phyloP scores from a whole-genome alignment of 2,888 invertebrate species.

The Steinernema carpocapsae region DNA sequence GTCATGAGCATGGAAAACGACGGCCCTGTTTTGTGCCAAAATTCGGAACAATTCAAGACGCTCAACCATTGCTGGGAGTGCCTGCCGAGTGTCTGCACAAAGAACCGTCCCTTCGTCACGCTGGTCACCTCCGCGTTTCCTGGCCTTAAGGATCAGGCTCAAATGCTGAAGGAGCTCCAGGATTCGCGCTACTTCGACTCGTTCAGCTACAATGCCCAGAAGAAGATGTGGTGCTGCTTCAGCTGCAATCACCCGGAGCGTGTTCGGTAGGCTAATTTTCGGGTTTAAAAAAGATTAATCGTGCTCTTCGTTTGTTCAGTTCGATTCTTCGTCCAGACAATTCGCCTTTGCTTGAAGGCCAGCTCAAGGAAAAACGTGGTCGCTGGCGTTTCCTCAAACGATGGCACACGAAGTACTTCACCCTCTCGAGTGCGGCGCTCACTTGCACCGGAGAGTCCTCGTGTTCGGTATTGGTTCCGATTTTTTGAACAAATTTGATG shows the following conservation, averaged over 20 bases:
- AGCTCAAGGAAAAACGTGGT: constrained; percentile 88
- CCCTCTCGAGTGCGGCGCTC: constrained; percentile 87
- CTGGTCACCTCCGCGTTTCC: constrained; percentile 93
- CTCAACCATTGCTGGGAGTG: constrained; percentile 90
- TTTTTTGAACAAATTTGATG: too few relatives aligned
- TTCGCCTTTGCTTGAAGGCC: constrained; percentile 73
- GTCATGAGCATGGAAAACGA: constrained; percentile 65
- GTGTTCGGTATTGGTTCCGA: constrained; percentile 10
- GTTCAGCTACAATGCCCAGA: constrained; percentile 79
- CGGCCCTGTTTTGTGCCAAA: constrained; percentile 70
- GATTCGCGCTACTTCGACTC: constrained; percentile 89
- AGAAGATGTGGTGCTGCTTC: constrained; percentile 84
- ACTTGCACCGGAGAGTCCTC: constrained; percentile 75
- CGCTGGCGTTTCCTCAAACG: constrained; percentile 87
- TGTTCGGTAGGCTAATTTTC: constrained; percentile 73
- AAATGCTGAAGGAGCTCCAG: constrained; percentile 82
- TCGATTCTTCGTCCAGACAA: constrained; percentile 25
- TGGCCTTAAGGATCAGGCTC: constrained; percentile 86
- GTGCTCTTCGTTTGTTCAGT: background rate
- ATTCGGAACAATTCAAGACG: constrained; percentile 70
- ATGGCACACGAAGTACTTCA: constrained; percentile 92
- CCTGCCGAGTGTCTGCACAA: constrained; percentile 83
- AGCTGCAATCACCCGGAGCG: constrained; percentile 90
- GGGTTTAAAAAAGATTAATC: background rate
- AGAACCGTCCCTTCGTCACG: constrained; percentile 76